Conservation (phyloP, 2,888 invertebrate species). For the Pegoplata infirma region DNA sequence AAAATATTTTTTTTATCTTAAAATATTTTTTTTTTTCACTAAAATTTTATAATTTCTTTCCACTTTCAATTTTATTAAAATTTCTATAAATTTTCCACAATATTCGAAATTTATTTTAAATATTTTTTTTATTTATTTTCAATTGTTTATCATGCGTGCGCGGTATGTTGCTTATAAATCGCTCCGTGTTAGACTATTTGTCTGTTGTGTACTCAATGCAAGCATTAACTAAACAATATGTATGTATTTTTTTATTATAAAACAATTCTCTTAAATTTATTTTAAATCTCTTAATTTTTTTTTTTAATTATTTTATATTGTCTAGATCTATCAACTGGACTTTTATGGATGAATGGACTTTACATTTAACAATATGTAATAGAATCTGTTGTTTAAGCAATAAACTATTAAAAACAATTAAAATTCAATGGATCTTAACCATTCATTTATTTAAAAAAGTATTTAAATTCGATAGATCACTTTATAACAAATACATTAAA, state of each 20-base stretch:
- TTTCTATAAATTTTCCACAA: neutral
- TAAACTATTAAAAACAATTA: neutral
- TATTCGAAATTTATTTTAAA: neutral
- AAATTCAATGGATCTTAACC: too few species aligned
- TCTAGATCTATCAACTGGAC: neutral
- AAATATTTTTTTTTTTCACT: neutral
- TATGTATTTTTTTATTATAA: neutral
- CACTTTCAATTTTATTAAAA: neutral
- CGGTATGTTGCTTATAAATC: constrained; percentile 41
- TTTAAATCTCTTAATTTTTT: constrained; percentile 1
- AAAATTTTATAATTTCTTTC: neutral
- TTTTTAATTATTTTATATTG: neutral
- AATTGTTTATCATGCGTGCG: constrained; percentile 27
- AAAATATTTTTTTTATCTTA: neutral
- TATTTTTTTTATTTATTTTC: neutral
- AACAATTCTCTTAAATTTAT: neutral
- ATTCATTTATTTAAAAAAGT: too few species aligned
- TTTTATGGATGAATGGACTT: neutral
- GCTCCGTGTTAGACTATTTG: constrained; percentile 45
- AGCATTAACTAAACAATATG: constrained; percentile 4
- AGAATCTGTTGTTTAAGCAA: neutral
- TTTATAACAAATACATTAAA: too few species aligned
- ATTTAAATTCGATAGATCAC: too few species aligned
- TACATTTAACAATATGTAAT: neutral
- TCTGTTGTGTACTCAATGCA: constrained; percentile 24